Evolutionary conservation across 2,888 invertebrate genomes (phyloP).

Genomic region (Allolobophora icterica): DNA sequence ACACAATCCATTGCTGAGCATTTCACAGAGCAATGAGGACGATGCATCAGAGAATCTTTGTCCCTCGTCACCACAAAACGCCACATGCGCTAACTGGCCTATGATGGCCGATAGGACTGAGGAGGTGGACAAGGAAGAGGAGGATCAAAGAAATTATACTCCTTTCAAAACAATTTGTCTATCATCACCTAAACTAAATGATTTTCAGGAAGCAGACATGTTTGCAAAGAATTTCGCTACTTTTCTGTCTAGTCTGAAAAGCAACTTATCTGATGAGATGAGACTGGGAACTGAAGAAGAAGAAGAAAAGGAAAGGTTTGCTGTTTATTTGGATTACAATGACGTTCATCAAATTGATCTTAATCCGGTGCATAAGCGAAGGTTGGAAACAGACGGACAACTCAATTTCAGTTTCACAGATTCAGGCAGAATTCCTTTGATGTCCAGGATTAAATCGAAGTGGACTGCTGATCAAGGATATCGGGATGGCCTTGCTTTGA

Average conservation of each 20-base stretch:
- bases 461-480: not conserved
- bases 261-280: not conserved
- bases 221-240: not conserved
- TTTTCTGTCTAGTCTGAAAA: not conserved
- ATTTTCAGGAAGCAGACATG: conserved; percentile 4
- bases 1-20: not conserved
- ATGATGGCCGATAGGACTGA: not conserved
- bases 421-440: not conserved
- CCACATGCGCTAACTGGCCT: not conserved
- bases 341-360: too few species aligned
- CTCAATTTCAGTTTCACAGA: not conserved
- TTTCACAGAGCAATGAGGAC: not conserved
- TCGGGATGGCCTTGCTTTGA: not conserved
- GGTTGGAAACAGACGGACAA: not conserved
- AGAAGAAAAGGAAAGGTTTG: not conserved
- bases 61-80: not conserved
- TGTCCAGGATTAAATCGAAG: not conserved
- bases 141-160: not conserved
- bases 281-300: not conserved
- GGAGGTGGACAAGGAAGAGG: not conserved
- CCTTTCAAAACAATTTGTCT: not conserved
- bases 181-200: not conserved
- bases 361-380: not conserved
- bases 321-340: not conserved
- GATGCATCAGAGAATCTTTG: not conserved